A percentile compares a stretch with the other conserved stretches of the same genome.
Conservation (phyloP, 2,888 invertebrate species). For the Eupelmus urozonus region DNA sequence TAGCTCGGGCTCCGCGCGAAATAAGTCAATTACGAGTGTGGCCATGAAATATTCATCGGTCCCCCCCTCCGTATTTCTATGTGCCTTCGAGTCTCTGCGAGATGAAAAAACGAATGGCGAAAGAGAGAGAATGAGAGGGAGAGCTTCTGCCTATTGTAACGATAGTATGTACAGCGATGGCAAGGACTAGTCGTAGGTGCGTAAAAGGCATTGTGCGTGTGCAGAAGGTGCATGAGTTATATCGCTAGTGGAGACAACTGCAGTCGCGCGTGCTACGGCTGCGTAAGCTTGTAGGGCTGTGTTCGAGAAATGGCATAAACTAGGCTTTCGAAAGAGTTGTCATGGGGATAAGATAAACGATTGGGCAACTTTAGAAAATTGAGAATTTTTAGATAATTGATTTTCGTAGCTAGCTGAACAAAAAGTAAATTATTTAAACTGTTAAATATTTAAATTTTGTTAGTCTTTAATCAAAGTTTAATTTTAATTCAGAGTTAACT, state of each 20-base stretch:
- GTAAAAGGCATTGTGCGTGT: conserved; percentile 47
- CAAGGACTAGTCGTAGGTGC: conserved; percentile 19
- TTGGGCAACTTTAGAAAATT: too few species aligned
- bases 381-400: too few species aligned
- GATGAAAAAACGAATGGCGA: background rate
- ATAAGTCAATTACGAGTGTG: conserved; percentile 55
- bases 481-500: too few species aligned
- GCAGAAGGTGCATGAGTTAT: conserved; percentile 24
- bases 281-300: background rate
- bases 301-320: too few species aligned
- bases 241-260: conserved; percentile 13
- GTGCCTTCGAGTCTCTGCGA: background rate
- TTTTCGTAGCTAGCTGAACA: too few species aligned
- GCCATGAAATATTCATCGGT: conserved; percentile 56
- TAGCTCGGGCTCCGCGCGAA: conserved; percentile 26
- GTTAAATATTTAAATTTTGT: too few species aligned
- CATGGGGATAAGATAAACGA: too few species aligned
- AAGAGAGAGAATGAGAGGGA: background rate
- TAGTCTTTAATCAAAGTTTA: too few species aligned
- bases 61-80: background rate
- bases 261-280: background rate
- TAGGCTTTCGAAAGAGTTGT: too few species aligned
- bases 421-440: too few species aligned
- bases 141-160: conserved; percentile 27
- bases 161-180: conserved; percentile 20